Percentiles rank a stretch among this genome's conserved stretches.
phyloP scores from a whole-genome alignment of 92 coral and sea anemone species.

The Epizoanthus stellaris region DNA sequence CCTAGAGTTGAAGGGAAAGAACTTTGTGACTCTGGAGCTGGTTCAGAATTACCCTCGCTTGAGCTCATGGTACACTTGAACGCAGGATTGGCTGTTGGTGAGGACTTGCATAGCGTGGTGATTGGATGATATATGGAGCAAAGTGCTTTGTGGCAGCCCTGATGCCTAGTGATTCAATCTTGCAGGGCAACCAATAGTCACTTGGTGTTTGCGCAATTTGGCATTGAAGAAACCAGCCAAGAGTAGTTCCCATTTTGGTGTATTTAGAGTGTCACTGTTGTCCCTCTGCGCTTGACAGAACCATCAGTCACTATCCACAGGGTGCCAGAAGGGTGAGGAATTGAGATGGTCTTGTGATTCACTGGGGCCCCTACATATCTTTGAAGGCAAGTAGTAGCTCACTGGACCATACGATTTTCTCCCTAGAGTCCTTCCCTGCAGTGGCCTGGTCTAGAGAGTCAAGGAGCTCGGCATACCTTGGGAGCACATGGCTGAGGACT shows the following conservation, averaged over 20 bases:
- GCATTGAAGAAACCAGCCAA: conserved; percentile 37
- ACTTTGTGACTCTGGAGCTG: conserved; percentile 40
- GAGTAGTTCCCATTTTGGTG: conserved; percentile 25
- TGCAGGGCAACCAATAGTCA: conserved; percentile 43
- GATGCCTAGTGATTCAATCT: conserved; percentile 40
- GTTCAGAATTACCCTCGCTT: neutral
- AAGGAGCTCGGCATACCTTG: conserved; percentile 22
- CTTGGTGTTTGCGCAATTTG: conserved; percentile 11
- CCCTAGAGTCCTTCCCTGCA: conserved; percentile 25
- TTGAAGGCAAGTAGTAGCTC: neutral
- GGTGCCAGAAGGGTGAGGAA: conserved; percentile 29
- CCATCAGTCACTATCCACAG: conserved; percentile 50
- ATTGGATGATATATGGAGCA: conserved; percentile 30
- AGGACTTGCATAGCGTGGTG: conserved; percentile 40
- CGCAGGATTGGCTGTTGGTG: conserved; percentile 34
- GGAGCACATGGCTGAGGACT: conserved; percentile 34
- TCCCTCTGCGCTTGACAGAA: conserved; percentile 53
- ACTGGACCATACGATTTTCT: neutral
- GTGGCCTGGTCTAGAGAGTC: conserved; percentile 35
- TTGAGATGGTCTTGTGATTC: conserved; percentile 1
- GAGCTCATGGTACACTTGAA: neutral
- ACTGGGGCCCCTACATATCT: neutral
- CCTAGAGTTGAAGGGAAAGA: conserved; percentile 46
- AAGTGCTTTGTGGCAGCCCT: conserved; percentile 33
- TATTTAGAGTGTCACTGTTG: conserved; percentile 50